Conservation (phyloP, 2,888 invertebrate genomes). For the Gastracanthus pulcherrimus region DNA sequence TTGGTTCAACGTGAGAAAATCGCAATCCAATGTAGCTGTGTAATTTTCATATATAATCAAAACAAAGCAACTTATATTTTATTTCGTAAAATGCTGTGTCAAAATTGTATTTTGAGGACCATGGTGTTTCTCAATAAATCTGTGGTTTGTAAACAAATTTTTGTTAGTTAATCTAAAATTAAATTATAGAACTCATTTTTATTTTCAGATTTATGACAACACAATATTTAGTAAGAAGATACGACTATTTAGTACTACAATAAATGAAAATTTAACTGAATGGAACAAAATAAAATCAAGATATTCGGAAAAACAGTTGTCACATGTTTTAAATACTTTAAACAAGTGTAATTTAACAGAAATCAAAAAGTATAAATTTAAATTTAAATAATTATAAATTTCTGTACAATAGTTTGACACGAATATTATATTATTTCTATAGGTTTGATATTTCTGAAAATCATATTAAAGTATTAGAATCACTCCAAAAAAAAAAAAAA, state of each 20-base stretch:
- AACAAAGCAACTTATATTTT: not conserved
- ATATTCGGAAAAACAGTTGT: conserved; percentile 29
- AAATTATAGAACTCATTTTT: not conserved
- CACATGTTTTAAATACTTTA: conserved; percentile 19
- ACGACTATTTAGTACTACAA: not conserved
- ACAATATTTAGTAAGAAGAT: not conserved
- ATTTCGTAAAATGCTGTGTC: not conserved
- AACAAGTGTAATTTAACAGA: not conserved
- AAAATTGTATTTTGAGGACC: not conserved
- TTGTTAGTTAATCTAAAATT: not conserved
- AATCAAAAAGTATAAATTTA: conserved; percentile 35
- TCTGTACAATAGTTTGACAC: not conserved
- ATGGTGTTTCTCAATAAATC: not conserved
- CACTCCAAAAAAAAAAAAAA: not conserved
- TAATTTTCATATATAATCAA: not conserved
- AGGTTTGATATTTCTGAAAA: conserved; percentile 30
- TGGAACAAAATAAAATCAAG: conserved; percentile 36
- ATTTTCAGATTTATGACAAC: not conserved
- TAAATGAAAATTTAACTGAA: not conserved
- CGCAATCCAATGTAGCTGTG: too few species aligned
- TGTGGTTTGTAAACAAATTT: not conserved
- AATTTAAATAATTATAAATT: not conserved
- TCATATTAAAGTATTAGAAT: conserved; percentile 15
- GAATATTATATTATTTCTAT: not conserved
- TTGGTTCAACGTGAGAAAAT: too few species aligned